Evolutionary conservation across 2,888 invertebrate genomes (phyloP).

Genomic region (Cordilura impudica): DNA sequence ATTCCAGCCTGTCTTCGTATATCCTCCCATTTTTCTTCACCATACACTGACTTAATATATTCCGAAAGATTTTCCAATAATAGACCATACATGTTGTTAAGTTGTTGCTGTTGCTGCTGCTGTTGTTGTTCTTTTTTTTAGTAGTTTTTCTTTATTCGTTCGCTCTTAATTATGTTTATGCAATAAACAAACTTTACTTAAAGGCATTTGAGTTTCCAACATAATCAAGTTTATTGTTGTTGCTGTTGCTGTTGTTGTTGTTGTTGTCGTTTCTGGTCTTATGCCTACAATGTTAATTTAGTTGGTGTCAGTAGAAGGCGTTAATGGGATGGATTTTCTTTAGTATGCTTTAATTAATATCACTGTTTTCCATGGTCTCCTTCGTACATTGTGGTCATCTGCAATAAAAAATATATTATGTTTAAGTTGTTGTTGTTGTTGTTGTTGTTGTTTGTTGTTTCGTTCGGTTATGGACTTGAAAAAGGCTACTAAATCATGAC

Average conservation of each 20-base stretch:
- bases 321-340: neutral
- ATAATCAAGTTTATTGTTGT: conserved; percentile 24
- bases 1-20: conserved; percentile 91
- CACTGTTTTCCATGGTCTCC: neutral
- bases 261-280: neutral
- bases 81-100: conserved; percentile 91
- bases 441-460: no score
- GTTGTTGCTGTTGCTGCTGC: neutral
- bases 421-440: neutral
- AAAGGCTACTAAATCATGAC: conserved; percentile 14
- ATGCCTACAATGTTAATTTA: no score
- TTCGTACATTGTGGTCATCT: conserved; percentile 28
- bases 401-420: neutral
- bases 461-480: neutral
- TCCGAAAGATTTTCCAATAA: conserved; percentile 95
- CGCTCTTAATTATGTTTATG: neutral
- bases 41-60: conserved; percentile 94
- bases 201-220: conserved; percentile 6
- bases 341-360: conserved; percentile 29
- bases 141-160: neutral
- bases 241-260: neutral
- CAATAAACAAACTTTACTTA: conserved; percentile 13
- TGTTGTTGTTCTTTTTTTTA: conserved; percentile 9
- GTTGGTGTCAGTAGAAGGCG: neutral
- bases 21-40: conserved; percentile 96